Evolutionary conservation across 2,888 invertebrate genomes (phyloP).

Genomic region (Leucoptera coffeella): DNA sequence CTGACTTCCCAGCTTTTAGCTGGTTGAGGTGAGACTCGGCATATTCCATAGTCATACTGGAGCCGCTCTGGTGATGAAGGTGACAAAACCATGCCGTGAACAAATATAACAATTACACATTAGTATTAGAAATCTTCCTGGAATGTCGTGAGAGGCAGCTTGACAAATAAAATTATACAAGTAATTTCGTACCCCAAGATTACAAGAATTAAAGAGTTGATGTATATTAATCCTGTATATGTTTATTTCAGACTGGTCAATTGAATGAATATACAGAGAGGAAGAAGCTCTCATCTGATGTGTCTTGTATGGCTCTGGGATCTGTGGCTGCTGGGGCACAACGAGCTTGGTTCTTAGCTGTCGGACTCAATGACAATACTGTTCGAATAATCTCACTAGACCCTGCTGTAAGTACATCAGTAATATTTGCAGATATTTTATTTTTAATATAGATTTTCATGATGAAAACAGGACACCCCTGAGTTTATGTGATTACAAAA

Average conservation of each 20-base stretch:
- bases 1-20: conserved; percentile 29
- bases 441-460: conserved; percentile 10
- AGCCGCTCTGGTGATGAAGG: conserved; percentile 62
- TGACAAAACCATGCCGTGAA: conserved; percentile 65
- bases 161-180: too few relatives aligned
- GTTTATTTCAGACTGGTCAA: conserved; percentile 82
- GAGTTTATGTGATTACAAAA: conserved; percentile 40
- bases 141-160: too few relatives aligned
- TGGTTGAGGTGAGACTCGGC: conserved; percentile 53
- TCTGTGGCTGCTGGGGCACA: conserved; percentile 94
- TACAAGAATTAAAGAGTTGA: too few relatives aligned
- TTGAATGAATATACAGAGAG: conserved; percentile 97
- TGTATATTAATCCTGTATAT: too few relatives aligned
- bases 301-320: conserved; percentile 97
- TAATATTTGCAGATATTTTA: background rate
- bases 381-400: conserved; percentile 96
- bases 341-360: conserved; percentile 90
- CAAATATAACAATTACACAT: conserved; percentile 17
- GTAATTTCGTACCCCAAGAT: too few relatives aligned
- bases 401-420: conserved; percentile 61
- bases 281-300: conserved; percentile 93
- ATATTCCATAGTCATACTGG: conserved; percentile 72
- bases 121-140: background rate
- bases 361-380: conserved; percentile 92
- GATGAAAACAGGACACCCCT: conserved; percentile 53